Evolutionary conservation across 2,888 invertebrate genomes (phyloP).

Genomic region (Boloria euphrosyne): DNA sequence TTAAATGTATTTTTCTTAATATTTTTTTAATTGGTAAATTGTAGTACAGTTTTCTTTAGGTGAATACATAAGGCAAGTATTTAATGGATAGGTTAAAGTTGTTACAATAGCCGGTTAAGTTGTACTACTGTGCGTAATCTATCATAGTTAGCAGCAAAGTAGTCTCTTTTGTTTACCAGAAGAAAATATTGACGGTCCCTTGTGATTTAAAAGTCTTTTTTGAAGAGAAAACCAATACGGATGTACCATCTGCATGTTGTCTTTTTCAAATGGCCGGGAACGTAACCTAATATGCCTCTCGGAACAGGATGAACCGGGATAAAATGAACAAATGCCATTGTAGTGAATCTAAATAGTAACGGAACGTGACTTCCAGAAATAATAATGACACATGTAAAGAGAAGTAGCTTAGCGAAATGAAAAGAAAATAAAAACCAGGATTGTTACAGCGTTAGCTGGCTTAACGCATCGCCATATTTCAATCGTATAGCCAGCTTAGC

Average conservation of each 20-base stretch:
- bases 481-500: conserved; percentile 73
- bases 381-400: conserved; percentile 62
- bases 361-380: conserved; percentile 63
- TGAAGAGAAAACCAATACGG: conserved; percentile 79
- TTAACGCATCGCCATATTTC: conserved; percentile 81
- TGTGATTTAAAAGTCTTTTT: conserved; percentile 78
- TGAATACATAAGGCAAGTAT: not conserved
- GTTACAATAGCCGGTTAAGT: conserved; percentile 13
- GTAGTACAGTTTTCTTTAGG: too few species aligned
- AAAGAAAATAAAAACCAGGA: conserved; percentile 71
- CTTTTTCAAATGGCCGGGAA: conserved; percentile 73
- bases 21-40: not conserved
- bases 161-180: conserved; percentile 68
- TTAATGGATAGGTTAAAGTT: conserved; percentile 20
- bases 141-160: conserved; percentile 66
- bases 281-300: conserved; percentile 67
- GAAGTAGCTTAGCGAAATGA: conserved; percentile 66
- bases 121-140: conserved; percentile 56
- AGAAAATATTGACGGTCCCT: conserved; percentile 76
- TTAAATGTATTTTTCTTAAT: not conserved
- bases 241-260: conserved; percentile 76
- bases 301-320: conserved; percentile 57
- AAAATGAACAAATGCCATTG: conserved; percentile 64
- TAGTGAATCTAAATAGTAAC: conserved; percentile 57
- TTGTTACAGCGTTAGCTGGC: conserved; percentile 72